Evolutionary conservation across 2,888 invertebrate species (phyloP), one percentile per base, ranked within the genome.

Genomic region (Eupithecia exiguata): DNA sequence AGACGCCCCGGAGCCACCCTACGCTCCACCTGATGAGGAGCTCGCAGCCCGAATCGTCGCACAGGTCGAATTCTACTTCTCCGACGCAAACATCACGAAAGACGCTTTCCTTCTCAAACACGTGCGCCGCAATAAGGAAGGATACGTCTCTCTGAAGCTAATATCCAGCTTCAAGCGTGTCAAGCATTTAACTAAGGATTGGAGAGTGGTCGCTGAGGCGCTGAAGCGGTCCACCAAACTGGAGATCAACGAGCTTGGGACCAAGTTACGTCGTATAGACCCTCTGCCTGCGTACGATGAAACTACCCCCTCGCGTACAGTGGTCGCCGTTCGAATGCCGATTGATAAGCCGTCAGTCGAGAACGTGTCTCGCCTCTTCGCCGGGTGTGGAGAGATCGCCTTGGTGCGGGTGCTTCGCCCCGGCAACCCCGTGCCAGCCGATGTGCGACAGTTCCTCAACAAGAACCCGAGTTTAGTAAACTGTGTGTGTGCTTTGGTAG

Each of bases 91-190:
- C 89, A 98, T 99, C 81, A 96, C 98, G 5, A 99, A 99, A 89
- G 99, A 99, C 88, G 98, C 99, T 18, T 99, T 99, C 91, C 95
- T 99, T 66, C 92, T 99, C 78, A 99, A 99, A 89, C 99, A 99
- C 88, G 98, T 99, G 35, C 96, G 98, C 73, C 95, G 99, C 71
- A 99, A 99, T 91, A 99, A 98, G 91, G 98, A 98, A 91, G 99
- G 99, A 30, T 99, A 97, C 91, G 99, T 99, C 21, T 98, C 98
- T 71, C 94, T 99, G 70, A 99, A 99, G 90, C 95, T 99, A 74
- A 98, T 99, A 80, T 98, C 99, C 18, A 98, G 98, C 86, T 99
- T 99, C 90, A 98, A 99, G 87, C 96, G 98, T 77, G 98, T 99
- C 63, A 99, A 99, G 85, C 98, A 98, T 85, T 93, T 99, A 74